Evolutionary conservation across 1,140 invertebrate genomes (phyloP).

Genomic region (Elysia chlorotica): DNA sequence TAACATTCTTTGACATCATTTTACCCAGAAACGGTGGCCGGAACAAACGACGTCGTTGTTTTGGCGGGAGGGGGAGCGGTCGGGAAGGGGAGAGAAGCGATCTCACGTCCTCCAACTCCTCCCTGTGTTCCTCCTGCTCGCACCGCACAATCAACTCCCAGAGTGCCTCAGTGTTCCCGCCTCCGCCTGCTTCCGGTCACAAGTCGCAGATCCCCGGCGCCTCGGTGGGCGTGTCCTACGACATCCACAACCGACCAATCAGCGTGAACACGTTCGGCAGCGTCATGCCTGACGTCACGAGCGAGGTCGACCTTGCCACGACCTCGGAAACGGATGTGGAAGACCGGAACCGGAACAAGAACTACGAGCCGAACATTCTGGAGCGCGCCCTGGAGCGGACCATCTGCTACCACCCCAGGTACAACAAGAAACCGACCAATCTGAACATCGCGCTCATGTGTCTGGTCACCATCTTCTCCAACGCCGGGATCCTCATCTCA

Average conservation of each 20-base stretch:
- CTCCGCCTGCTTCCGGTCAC: too few relatives aligned
- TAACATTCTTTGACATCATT: too few relatives aligned
- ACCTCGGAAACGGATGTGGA: slow-evolving; percentile 16
- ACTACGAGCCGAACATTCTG: slow-evolving; percentile 13
- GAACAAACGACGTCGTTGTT: too few relatives aligned
- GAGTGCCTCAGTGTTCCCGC: too few relatives aligned
- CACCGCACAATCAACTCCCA: too few relatives aligned
- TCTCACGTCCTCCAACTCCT: too few relatives aligned
- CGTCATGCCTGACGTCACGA: slow-evolving; percentile 13
- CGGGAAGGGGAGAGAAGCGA: too few relatives aligned
- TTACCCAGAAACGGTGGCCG: too few relatives aligned
- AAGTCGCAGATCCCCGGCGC: slow-evolving; percentile 3
- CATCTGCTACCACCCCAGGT: slow-evolving; percentile 11
- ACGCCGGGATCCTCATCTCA: background rate
- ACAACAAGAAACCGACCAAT: background rate
- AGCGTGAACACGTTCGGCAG: slow-evolving; percentile 18
- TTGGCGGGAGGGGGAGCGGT: too few relatives aligned
- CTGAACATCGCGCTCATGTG: background rate
- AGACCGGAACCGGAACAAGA: slow-evolving; percentile 3
- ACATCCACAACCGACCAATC: slow-evolving; percentile 1
- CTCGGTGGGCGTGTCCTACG: background rate
- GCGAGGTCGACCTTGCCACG: slow-evolving; percentile 19
- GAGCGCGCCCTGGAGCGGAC: slow-evolving; percentile 11
- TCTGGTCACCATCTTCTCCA: background rate
- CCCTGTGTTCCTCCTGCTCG: too few relatives aligned